Evolutionary conservation across 1,140 invertebrate species (phyloP), one percentile per base, ranked within the genome.

Genomic region (Asobara japonica): DNA sequence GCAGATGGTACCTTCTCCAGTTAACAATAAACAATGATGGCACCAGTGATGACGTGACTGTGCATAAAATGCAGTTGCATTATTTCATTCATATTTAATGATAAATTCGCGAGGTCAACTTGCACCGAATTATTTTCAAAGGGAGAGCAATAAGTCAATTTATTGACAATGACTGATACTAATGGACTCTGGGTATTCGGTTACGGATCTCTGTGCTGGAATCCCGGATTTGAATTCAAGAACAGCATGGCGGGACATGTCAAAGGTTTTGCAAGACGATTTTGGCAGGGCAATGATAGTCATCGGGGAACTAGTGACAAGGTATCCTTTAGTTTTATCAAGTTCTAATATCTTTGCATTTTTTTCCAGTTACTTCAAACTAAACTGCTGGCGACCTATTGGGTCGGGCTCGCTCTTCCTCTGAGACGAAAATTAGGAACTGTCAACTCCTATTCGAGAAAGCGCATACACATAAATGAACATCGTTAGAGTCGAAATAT

Each of bases 141-240:
- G 41, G 18, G 36, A 45, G 7, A n/a, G n/a, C n/a, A n/a, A 45
- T 45, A 45, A 45, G 41, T n/a, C n/a, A 45, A 45, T 13, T 2
- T 16, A 16, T 45, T 45, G 41, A 45, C 1, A 71, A 74, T 74
- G 70, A 60, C 66, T 22, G 71, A 45, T 7, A 71, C 73, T 27
- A 71, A 41, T 41, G 81, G 68, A 11, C 78, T 91, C 20, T 96
- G 94, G 95, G 89, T 96, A 13, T 96, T 96, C 78, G 95, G 94
- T 0, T 96, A 96, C 78, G 95, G 95, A 10, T 95, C 94, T 0
- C 81, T 97, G 3, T 95, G 94, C 86, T 97, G 95, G 95, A 89
- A 93, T 83, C 95, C 95, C 0, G 95, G 95, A 27, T 96, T 97
- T 81, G 89, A 92, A 70, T 95, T 91, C 81, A 88, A 90, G 71